A percentile compares a stretch with the other conserved stretches of the same genome.
Conservation (phyloP, 1,140 invertebrate genomes). For the Potamilus streckersoni region DNA sequence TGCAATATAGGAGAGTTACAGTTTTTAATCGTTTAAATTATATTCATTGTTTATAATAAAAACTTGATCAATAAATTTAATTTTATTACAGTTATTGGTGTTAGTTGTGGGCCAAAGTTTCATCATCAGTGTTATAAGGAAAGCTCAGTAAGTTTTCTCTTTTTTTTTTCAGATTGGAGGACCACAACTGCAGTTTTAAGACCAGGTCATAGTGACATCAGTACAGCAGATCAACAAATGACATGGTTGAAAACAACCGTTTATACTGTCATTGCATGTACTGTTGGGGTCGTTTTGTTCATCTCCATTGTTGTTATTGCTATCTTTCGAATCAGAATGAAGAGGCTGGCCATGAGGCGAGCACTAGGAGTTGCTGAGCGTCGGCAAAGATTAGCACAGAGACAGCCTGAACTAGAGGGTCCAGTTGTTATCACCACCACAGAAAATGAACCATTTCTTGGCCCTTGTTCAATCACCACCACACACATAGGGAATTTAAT, state of each 20-base stretch:
- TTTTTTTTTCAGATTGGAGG: no score
- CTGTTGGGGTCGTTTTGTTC: slow-evolving; percentile 56
- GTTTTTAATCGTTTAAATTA: no score
- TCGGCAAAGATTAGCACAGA: slow-evolving; percentile 21
- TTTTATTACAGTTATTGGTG: no score
- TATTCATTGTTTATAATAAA: no score
- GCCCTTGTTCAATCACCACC: slow-evolving; percentile 34
- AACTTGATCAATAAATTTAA: no score
- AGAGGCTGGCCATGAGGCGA: slow-evolving; percentile 39
- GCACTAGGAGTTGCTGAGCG: slow-evolving; percentile 32
- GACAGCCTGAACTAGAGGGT: slow-evolving; percentile 4
- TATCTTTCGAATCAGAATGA: slow-evolving; percentile 59
- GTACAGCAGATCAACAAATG: slow-evolving; percentile 42
- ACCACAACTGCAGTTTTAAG: no score
- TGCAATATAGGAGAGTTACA: no score
- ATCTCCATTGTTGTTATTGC: slow-evolving; percentile 61
- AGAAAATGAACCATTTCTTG: slow-evolving; percentile 57
- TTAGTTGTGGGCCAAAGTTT: no score
- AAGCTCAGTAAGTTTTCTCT: no score
- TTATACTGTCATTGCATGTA: slow-evolving; percentile 59
- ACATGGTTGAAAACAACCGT: slow-evolving; percentile 60
- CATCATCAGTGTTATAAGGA: no score
- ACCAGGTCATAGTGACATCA: neutral
- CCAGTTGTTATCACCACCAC: slow-evolving; percentile 13
- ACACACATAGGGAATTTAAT: slow-evolving; percentile 61